Conservation (phyloP, 2,888 invertebrate species). For the Gisinianus flammeolus region DNA sequence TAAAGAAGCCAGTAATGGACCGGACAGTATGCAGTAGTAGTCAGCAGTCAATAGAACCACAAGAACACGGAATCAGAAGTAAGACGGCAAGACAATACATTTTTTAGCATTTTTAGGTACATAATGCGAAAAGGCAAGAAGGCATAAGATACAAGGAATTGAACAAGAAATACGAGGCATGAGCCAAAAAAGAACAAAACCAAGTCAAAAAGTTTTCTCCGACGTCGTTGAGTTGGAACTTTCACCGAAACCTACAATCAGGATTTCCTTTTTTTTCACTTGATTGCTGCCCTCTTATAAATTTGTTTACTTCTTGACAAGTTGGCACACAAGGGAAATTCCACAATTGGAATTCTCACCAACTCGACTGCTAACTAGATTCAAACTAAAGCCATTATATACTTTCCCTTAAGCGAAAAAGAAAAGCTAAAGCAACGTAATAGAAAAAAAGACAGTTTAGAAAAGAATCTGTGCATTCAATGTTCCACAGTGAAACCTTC, state of each 20-base stretch:
- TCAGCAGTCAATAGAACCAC: too few relatives aligned
- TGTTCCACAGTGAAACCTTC: too few relatives aligned
- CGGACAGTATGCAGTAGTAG: too few relatives aligned
- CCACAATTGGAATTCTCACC: background rate
- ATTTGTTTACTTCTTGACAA: too few relatives aligned
- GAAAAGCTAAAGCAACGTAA: too few relatives aligned
- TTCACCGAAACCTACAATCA: background rate
- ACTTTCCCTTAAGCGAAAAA: too few relatives aligned
- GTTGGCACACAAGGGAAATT: too few relatives aligned
- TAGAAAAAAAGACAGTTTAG: too few relatives aligned
- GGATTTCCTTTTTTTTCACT: background rate
- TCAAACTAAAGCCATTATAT: too few relatives aligned
- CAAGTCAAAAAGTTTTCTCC: background rate
- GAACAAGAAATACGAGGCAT: background rate
- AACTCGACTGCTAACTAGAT: too few relatives aligned
- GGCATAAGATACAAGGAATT: background rate
- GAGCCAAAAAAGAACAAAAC: background rate
- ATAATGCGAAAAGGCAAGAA: background rate
- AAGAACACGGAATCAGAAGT: too few relatives aligned
- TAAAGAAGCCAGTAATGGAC: background rate
- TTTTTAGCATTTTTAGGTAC: background rate
- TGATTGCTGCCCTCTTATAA: background rate
- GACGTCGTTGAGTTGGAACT: background rate
- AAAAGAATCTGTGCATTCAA: too few relatives aligned
- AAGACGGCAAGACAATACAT: background rate